Evolutionary conservation across 2,113 vertebrate species (phyloP), one percentile per base, ranked within the genome.

Genomic region (Scomber colias): DNA sequence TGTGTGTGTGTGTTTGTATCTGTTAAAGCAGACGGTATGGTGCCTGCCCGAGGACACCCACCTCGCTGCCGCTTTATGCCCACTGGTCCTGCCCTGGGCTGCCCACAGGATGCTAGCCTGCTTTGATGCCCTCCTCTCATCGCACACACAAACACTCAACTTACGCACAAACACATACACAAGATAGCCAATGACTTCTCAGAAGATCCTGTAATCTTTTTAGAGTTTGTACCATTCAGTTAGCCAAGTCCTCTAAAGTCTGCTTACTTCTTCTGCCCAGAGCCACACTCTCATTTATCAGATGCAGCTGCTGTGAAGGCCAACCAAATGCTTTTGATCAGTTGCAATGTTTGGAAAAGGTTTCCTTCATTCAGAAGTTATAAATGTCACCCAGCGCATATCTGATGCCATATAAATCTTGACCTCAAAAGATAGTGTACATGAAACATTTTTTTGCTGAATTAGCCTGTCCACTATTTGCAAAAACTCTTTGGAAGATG

Each of bases 11-110:
- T 50, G 61, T 53, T 78, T 82, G 76, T 86, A 4, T 89, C 8
- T 80, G 44, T 73, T 14, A 44, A 15, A 48, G 82, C 83, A 91
- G 89, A 91, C 90, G 79, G 54, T 73, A 71, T 55, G 86, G 90
- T 87, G 86, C 90, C 90, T 90, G 79, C 83, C 21, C 11, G 17
- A 63, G 92, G 86, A 92, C 91, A 93, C 90, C 92, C 92, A 93
- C 90, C 50, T 91, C 76, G 90, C 64, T 73, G 82, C 82, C 61
- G 90, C 80, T 81, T 76, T 81, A 64, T 67, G 75, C 81, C 84
- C 83, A 15, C 50, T 86, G 84, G 86, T 84, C 87, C 90, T 91
- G 89, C 92, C 90, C 87, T 89, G 88, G 88, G 89, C 73, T 87
- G 87, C 91, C 91, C 91, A 93, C 91, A 92, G 92, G 91, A 92